phyloP scores from a whole-genome alignment of 2,888 invertebrate genomes.

The Andrena marginata region DNA sequence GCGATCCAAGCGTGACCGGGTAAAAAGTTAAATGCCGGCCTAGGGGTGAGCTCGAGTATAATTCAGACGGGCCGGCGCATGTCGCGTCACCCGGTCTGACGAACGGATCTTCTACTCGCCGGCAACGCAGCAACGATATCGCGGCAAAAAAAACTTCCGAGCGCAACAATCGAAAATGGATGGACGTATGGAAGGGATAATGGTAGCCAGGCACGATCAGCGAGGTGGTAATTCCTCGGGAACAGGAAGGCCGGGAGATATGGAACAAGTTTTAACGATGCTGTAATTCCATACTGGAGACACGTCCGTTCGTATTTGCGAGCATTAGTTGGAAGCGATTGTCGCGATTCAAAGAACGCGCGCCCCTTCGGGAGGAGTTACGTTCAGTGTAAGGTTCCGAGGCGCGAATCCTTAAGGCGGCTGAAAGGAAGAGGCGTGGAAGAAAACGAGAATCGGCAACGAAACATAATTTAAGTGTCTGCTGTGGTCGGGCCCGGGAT shows the following conservation, averaged over 20 bases:
- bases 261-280: no score
- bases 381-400: background rate
- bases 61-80: constrained; percentile 1
- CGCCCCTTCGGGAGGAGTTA: background rate
- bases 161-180: no score
- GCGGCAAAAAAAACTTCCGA: no score
- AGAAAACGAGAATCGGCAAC: constrained; percentile 41
- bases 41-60: constrained; percentile 37
- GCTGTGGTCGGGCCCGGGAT: constrained; percentile 26
- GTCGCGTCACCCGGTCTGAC: constrained; percentile 16
- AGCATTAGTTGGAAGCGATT: background rate
- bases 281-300: no score
- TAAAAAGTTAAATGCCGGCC: constrained; percentile 55
- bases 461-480: constrained; percentile 64
- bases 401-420: constrained; percentile 21
- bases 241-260: no score
- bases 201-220: background rate
- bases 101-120: background rate
- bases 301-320: no score
- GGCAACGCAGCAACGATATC: background rate
- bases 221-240: no score
- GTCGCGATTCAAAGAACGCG: background rate
- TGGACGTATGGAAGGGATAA: no score
- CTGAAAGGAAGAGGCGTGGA: constrained; percentile 21
- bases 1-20: constrained; percentile 42